These are phyloP conservation scores for Gasterosteus nipponicus DNA, from an alignment of 2,113 vertebrate genomes.

Conservation along the genomic window DNA sequence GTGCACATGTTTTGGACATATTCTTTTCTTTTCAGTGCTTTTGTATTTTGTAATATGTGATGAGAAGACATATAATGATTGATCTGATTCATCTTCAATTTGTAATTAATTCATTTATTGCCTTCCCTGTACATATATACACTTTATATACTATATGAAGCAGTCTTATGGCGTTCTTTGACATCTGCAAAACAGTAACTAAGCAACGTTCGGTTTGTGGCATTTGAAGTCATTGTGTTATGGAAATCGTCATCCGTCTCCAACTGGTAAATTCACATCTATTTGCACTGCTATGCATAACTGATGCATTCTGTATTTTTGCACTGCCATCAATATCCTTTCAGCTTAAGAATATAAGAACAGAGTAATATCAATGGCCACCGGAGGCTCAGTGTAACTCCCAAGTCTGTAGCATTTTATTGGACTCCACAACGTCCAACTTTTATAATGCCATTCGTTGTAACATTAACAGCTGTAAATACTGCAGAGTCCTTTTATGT, in stretches of 20 bases:
- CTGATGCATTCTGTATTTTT: conserved; percentile 2
- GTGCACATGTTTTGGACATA: not conserved
- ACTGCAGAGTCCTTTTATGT: conserved; percentile 71
- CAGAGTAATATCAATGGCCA: conserved; percentile 27
- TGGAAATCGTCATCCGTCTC: not conserved
- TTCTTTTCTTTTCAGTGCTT: not conserved
- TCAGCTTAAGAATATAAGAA: conserved; percentile 11
- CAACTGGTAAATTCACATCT: not conserved
- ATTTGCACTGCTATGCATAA: not conserved
- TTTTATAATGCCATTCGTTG: conserved; percentile 76
- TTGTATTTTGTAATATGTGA: not conserved
- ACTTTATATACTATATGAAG: not conserved
- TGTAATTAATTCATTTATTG: not conserved
- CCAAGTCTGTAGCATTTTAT: conserved; percentile 49
- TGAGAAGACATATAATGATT: not conserved
- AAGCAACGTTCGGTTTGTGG: too few relatives aligned
- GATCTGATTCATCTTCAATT: not conserved
- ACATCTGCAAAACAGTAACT: not conserved
- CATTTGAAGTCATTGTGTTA: not conserved
- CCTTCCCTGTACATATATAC: not conserved
- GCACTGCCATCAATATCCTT: not conserved
- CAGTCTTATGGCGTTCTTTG: not conserved
- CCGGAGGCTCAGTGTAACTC: conserved; percentile 42
- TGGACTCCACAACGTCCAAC: conserved; percentile 55
- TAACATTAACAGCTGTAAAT: conserved; percentile 78